Evolutionary conservation across 2,113 vertebrate species (phyloP).

Genomic region (Sturnira hondurensis): DNA sequence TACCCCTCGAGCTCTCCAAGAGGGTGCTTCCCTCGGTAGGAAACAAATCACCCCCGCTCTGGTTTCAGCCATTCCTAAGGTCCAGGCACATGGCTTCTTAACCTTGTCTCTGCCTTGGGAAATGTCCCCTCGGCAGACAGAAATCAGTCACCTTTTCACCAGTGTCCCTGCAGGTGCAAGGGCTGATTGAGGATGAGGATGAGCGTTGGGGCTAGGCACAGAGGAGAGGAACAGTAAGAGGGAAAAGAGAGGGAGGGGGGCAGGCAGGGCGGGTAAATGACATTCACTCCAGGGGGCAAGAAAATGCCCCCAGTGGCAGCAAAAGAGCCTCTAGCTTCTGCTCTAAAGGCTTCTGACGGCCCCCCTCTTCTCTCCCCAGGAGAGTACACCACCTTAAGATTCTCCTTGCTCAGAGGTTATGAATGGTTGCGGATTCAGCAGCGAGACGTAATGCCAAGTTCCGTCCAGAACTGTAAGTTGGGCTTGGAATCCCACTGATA

Average conservation of each 20-base stretch:
- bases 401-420: constrained; percentile 61
- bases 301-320: background rate
- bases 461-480: constrained; percentile 65
- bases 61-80: background rate
- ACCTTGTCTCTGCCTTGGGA: background rate
- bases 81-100: background rate
- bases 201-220: too few relatives aligned
- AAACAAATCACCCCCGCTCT: background rate
- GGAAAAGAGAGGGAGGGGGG: background rate
- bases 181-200: background rate
- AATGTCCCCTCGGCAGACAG: background rate
- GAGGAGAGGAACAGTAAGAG: background rate
- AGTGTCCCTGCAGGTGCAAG: background rate
- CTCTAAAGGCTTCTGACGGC: background rate
- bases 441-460: rapidly evolving
- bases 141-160: background rate
- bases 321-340: background rate
- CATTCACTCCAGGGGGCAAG: background rate
- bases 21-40: background rate
- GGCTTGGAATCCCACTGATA: background rate
- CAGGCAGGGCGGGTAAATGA: background rate
- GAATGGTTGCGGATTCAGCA: constrained; percentile 65
- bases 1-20: background rate
- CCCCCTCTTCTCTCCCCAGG: constrained; percentile 38
- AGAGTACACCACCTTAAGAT: constrained; percentile 56